Percentiles rank a stretch among this genome's conserved stretches.
Evolutionary conservation across 2,888 invertebrate genomes (phyloP).

Genomic region (Dicranocentrus wangi): DNA sequence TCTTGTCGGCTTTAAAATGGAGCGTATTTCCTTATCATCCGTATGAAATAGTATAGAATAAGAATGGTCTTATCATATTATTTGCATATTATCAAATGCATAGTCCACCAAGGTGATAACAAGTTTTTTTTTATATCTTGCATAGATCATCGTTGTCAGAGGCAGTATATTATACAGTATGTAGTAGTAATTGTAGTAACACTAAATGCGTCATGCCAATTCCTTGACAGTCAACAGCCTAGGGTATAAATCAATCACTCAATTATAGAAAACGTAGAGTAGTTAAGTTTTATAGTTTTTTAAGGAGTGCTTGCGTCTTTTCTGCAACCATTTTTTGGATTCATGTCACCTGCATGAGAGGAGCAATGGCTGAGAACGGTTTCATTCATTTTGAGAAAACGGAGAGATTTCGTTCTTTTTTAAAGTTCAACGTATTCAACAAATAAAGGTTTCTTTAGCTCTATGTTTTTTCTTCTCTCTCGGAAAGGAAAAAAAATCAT

Average conservation of each 20-base stretch:
- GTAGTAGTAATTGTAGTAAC: constrained; percentile 22
- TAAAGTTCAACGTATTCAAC: too few relatives aligned
- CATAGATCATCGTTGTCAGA: constrained; percentile 43
- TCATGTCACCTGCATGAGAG: constrained; percentile 59
- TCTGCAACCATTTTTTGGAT: constrained; percentile 37
- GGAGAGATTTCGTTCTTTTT: too few relatives aligned
- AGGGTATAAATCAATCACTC: constrained; percentile 6
- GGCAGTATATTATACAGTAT: too few relatives aligned
- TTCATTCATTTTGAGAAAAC: background rate
- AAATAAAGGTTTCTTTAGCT: too few relatives aligned
- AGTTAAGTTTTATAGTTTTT: constrained; percentile 9
- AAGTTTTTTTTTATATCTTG: constrained; percentile 28
- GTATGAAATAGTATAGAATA: constrained; percentile 45
- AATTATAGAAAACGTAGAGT: constrained; percentile 2
- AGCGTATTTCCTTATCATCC: constrained; percentile 25
- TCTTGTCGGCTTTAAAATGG: constrained; percentile 27
- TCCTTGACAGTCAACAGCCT: background rate
- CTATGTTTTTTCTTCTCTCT: too few relatives aligned
- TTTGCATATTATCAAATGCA: constrained; percentile 52
- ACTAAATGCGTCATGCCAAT: constrained; percentile 6
- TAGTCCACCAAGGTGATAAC: constrained; percentile 26
- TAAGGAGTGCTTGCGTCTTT: constrained; percentile 27
- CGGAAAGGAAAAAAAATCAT: constrained; percentile 7
- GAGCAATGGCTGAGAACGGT: background rate
- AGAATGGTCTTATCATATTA: constrained; percentile 40